Evolutionary conservation across 2,797 vertebrate species (phyloP), one percentile per base, ranked within the genome.

Genomic region (Zenarchopterus dispar): DNA sequence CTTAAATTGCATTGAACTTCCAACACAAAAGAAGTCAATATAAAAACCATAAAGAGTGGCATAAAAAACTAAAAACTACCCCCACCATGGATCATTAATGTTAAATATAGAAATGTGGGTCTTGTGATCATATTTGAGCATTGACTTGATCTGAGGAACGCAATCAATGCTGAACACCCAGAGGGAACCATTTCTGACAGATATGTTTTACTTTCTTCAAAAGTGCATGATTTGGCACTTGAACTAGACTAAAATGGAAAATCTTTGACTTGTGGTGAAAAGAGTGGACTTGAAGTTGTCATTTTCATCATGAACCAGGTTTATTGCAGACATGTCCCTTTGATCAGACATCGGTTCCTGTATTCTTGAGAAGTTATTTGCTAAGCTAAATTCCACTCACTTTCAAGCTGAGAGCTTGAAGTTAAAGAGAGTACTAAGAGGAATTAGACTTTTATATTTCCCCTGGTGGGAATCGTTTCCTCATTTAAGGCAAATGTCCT

Each of bases 31-130:
- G 28, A 28, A 6, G 28, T 28, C 28, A 6, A 28, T 28, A 28
- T 28, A 28, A 28, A 28, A 28, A 28, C 4, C 28, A 28, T 28
- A 28, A 28, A 6, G 28, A 3, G 28, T 28, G 28, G 24, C 2
- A 24, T 24, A 24, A 24, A 24, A 24, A 24, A 24, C 2, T 24
- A 24, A 24, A 24, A 24, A 24, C 24, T 61, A 54, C 45, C 52
- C 18, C 47, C 39, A 45, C 21, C 44, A 54, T 17, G 31, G 39
- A 43, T 0, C 5, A 16, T 67, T 0, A 7, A 8, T 44, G 57
- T 84, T 88, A 89, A 85, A 88, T 73, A 78, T 84, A 88, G 85
- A 87, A 64, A 82, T 47, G 18, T 82, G 72, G 73, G 50, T 56
- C 24, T 55, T 57, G 21, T 45, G 47, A 78, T 74, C 61, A 62